Conservation (phyloP, 2,797 vertebrate genomes). For the Fundulus diaphanus region DNA sequence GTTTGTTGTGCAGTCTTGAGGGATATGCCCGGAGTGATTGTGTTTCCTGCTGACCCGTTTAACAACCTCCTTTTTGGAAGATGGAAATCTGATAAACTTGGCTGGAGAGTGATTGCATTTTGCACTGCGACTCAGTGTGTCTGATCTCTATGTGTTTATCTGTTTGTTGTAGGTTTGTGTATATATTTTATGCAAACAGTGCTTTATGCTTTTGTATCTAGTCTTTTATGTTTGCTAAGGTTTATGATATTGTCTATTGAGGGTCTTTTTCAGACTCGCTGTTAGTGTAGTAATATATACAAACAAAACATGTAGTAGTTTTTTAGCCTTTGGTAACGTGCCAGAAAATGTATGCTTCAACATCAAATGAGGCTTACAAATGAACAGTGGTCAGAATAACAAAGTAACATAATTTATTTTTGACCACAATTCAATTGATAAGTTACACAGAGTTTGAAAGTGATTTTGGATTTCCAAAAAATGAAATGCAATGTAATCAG, state of each 20-base stretch:
- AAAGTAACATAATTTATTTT: neutral
- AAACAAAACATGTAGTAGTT: neutral
- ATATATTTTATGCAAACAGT: constrained; percentile 19
- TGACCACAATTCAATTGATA: no score
- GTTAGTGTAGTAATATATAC: neutral
- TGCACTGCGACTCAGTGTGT: constrained; percentile 18
- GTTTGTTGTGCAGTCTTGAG: constrained; percentile 33
- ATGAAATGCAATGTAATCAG: no score
- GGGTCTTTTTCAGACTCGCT: neutral
- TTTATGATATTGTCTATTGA: neutral
- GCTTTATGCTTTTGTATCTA: neutral
- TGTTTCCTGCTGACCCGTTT: constrained; percentile 38
- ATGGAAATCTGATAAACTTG: constrained; percentile 55
- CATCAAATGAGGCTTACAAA: neutral
- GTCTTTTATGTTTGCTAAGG: neutral
- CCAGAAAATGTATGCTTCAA: neutral
- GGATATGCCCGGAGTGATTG: constrained; percentile 20
- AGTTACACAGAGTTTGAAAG: no score
- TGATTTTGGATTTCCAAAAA: no score
- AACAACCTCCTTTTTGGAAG: constrained; percentile 43
- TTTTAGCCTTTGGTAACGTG: neutral
- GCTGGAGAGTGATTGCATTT: constrained; percentile 10
- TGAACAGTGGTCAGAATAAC: neutral
- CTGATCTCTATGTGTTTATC: constrained; percentile 41
- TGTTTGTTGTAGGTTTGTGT: constrained; percentile 15